Base-by-base conservation (phyloP, 1,140 invertebrate genomes). In the Ips typographus region DNA sequence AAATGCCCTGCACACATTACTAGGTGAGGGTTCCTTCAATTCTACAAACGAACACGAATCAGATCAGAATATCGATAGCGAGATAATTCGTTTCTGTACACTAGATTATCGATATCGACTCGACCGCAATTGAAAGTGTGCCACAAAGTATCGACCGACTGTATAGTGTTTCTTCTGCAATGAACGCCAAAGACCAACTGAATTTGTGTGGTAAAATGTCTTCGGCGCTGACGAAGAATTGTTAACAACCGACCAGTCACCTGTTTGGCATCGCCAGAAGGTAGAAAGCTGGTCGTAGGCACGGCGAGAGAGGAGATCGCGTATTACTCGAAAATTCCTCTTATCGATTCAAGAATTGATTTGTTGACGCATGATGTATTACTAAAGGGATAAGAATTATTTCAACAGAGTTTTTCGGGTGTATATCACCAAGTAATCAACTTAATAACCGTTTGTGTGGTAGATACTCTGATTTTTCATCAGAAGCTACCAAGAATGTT, bases 231-330 rank as follows among this genome's bases (percentile, higher is more conserved):
- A 57, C 65, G 42, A 68, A 61, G 65, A 68, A 68, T 68, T 60
- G 47, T 68, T 68, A 68, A 58, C 41, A 44, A 60, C 22, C 22
- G 22, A 22, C 56, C 57, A 68, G 57, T 68, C 65, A 68, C 65
- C 65, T 68, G 65, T 68, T 68, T 68, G 65, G 65, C 65, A 68
- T 68, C 59, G 65, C 65, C 65, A 68, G 65, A 53, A 68, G 65
- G 65, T 68, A 68, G 65, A 68, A 68, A 68, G 65, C 65, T 68
- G 65, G 56, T 68, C 57, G 47, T 57, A 49, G 55, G 42, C n/a
- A 22, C 22, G 22, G 64, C 40, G 64, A 66, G 64, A 65, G 64
- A 66, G 55, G 64, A 49, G 64, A 66, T 66, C 53, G 55, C 55
- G 58, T 66, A 66, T 49, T 49, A 49, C 22, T 8, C 56, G 42